phyloP scores from a whole-genome alignment of 2,797 vertebrate genomes.

The Sparus aurata region DNA sequence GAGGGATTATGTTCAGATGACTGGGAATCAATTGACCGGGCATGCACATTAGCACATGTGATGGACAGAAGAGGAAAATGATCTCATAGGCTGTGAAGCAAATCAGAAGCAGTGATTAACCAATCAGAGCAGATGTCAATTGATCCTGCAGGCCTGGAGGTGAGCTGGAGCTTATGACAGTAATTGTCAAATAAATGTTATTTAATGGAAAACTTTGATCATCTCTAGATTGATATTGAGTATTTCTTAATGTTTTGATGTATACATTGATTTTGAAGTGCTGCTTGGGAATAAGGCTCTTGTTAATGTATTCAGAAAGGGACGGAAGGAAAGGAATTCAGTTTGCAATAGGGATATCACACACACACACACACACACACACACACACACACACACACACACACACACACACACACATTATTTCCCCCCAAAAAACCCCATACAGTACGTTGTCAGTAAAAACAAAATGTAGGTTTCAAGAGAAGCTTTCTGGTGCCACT shows the following conservation, averaged over 20 bases:
- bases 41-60: constrained; percentile 61
- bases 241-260: constrained; percentile 36
- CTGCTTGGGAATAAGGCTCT: neutral
- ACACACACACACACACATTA: neutral
- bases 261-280: constrained; percentile 52
- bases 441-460: no score
- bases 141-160: constrained; percentile 47
- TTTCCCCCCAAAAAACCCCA: no score
- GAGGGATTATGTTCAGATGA: constrained; percentile 78
- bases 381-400: no score
- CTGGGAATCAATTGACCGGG: constrained; percentile 79
- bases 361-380: neutral
- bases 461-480: no score
- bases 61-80: constrained; percentile 66
- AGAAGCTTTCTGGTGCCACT: no score
- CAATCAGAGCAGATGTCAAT: constrained; percentile 68
- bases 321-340: neutral
- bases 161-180: constrained; percentile 39
- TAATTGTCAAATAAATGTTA: constrained; percentile 53
- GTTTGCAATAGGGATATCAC: neutral
- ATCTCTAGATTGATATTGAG: constrained; percentile 33
- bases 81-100: constrained; percentile 50
- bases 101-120: constrained; percentile 56
- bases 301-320: neutral
- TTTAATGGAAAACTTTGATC: constrained; percentile 40